Evolutionary conservation across 2,113 vertebrate species (phyloP), one percentile per base, ranked within the genome.

Genomic region (Bagarius yarrelli): DNA sequence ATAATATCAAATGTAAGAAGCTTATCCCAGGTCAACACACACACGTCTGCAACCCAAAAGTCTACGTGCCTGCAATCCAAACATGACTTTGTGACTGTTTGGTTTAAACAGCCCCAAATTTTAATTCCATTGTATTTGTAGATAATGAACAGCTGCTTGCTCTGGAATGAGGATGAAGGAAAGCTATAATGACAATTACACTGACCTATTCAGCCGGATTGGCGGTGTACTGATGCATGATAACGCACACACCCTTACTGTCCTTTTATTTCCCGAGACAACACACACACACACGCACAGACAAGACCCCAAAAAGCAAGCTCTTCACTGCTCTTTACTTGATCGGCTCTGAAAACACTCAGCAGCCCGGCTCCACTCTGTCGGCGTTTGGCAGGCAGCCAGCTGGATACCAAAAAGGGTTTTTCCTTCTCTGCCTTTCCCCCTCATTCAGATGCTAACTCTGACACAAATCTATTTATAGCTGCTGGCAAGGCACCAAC

Each of bases 391-490:
- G 93, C 91, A 76, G 78, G 18, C 87, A 32, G 91, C 90, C 93
- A 94, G 90, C 90, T 93, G 92, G 92, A 94, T 90, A 88, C 88
- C 89, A 90, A 89, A 88, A 89, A 90, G 89, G 92, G 91, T 86
- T 91, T 93, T 90, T 89, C 86, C 89, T 91, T 88, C 85, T 89
- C 88, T 89, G 88, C 85, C 77, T 87, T 88, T 90, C 89, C 87
- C 88, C 80, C 89, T 92, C 90, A 88, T 91, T 92, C 90, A 88
- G 87, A 91, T 87, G 84, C 90, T 90, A 76, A 67, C 74, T 89
- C 90, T 89, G 89, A 91, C 89, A 89, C 81, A 76, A 63, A 64
- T 85, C 92, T 94, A 94, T 94, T 93, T 93, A 93, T 93, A 94
- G 92, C 90, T 81, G 85, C 91, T 92, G 93, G 92, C 91, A 66